These are phyloP conservation scores for Tapirus indicus DNA, from an alignment of 2,797 vertebrate species.

Conservation along the genomic window DNA sequence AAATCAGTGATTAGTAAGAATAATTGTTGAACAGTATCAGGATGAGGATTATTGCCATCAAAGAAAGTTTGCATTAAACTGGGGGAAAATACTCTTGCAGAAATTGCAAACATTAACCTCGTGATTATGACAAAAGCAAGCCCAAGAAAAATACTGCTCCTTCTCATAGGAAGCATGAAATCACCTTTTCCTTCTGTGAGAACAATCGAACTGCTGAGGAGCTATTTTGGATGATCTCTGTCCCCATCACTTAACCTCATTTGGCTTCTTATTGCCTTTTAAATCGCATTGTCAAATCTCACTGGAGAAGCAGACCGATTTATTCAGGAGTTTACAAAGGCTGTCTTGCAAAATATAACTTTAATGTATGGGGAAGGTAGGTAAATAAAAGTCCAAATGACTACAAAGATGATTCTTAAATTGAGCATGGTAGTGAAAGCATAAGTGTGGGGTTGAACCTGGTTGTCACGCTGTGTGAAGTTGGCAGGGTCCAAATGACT, in stretches of 20 bases:
- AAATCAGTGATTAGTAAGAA: neutral
- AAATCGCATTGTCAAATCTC: neutral
- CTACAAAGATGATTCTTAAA: neutral
- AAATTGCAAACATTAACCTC: neutral
- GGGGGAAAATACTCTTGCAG: neutral
- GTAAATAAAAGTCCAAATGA: neutral
- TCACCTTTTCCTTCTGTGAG: neutral
- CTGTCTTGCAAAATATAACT: neutral
- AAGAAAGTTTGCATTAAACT: conserved; percentile 16
- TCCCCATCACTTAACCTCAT: neutral
- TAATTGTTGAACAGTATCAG: neutral
- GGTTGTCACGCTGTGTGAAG: neutral
- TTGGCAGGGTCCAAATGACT: neutral
- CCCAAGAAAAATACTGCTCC: neutral
- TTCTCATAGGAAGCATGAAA: neutral
- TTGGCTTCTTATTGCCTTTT: neutral
- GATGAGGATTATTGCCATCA: neutral
- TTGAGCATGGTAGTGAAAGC: neutral
- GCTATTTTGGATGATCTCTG: neutral
- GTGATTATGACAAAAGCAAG: neutral
- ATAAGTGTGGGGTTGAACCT: neutral
- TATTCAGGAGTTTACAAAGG: conserved; percentile 8
- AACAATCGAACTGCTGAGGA: neutral
- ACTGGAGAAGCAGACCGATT: neutral
- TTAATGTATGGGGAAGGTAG: neutral